A percentile compares a stretch with the other conserved stretches of the same genome.
Conservation (phyloP, 2,888 invertebrate genomes). For the Meliscaeva auricollis region DNA sequence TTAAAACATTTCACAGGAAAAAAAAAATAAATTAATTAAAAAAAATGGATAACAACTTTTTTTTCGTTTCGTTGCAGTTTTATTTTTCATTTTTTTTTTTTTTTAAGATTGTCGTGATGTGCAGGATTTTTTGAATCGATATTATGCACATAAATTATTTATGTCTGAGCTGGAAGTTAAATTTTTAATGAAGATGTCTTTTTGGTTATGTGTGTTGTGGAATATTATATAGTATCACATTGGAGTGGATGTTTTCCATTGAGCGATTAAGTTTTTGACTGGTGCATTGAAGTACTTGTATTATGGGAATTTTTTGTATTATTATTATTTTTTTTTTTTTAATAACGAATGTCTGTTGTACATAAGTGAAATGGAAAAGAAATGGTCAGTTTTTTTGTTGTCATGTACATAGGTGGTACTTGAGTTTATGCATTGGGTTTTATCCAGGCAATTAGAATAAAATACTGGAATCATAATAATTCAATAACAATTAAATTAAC, state of each 20-base stretch:
- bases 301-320: too few relatives aligned
- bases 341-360: too few relatives aligned
- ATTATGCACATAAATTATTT: conserved; percentile 42
- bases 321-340: too few relatives aligned
- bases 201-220: neutral
- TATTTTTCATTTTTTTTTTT: conserved; percentile 1
- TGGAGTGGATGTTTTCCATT: neutral
- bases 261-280: too few relatives aligned
- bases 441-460: too few relatives aligned
- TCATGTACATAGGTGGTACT: too few relatives aligned
- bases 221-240: neutral
- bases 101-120: neutral
- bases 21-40: conserved; percentile 62
- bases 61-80: neutral
- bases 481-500: too few relatives aligned
- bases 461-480: too few relatives aligned
- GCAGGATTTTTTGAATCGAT: conserved; percentile 16
- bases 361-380: too few relatives aligned
- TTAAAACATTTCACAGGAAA: conserved; percentile 53
- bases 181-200: conserved; percentile 34
- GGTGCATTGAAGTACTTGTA: too few relatives aligned
- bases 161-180: conserved; percentile 20
- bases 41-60: conserved; percentile 3
- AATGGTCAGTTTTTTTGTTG: too few relatives aligned
- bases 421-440: too few relatives aligned